phyloP scores from a whole-genome alignment of 2,797 vertebrate species.

The Anas bernieri region DNA sequence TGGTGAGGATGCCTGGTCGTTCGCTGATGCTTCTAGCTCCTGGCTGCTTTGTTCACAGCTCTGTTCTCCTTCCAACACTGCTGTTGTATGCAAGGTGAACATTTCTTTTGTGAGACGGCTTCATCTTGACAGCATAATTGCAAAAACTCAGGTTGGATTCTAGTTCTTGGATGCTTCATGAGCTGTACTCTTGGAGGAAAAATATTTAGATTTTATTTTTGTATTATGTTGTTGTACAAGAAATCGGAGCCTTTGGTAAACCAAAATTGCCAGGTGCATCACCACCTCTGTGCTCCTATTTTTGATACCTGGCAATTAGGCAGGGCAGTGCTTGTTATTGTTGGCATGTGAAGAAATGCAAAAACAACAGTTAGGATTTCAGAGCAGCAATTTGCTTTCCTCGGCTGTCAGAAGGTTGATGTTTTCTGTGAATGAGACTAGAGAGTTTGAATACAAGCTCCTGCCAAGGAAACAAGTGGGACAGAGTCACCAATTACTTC shows the following conservation, averaged over 20 bases:
- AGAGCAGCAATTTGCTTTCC: neutral
- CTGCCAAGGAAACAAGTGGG: neutral
- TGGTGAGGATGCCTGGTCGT: neutral
- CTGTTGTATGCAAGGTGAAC: neutral
- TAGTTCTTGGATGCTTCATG: fast-evolving
- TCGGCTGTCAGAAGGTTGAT: neutral
- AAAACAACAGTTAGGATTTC: neutral
- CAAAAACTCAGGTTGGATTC: neutral
- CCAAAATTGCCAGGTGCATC: neutral
- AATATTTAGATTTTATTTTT: neutral
- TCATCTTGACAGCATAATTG: neutral
- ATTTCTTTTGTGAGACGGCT: neutral
- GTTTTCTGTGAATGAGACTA: neutral
- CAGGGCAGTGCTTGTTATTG: neutral
- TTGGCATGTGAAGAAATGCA: neutral
- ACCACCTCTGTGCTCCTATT: neutral
- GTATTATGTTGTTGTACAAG: neutral
- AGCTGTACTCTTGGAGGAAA: neutral
- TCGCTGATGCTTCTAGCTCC: neutral
- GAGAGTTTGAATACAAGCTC: neutral
- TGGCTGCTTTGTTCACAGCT: neutral
- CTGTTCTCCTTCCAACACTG: neutral
- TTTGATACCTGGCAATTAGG: conserved; percentile 8
- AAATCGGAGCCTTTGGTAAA: neutral
- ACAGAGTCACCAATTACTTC: neutral